Base-by-base conservation (phyloP, 2,888 invertebrate genomes). In the Epinotia bilunana region DNA sequence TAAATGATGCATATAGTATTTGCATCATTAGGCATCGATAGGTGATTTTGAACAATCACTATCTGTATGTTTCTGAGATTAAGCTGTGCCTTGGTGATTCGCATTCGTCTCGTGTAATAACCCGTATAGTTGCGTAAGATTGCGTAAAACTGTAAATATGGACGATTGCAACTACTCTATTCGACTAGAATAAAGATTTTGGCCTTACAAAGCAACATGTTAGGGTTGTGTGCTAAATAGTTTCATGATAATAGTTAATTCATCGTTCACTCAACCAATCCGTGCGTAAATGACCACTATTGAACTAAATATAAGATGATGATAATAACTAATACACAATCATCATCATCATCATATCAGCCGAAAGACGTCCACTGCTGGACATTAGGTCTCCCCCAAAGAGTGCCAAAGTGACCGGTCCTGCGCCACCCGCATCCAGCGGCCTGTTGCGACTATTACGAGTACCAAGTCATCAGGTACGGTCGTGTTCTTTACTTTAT, bases 131-230 rank as follows among this genome's bases (percentile, higher is more conserved):
- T 70, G 28, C 60, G 49, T 18, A 61, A 18, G 61, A 61, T 70
- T 61, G 46, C 28, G 60, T 70, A 18, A 61, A 70, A 23, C 23
- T 12, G n/a, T 53, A 53, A 28, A 49, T 46, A 69, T 61, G 18
- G 49, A 61, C 53, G 16, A 39, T 33, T 53, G 33, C 70, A 53
- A 28, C 20, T 20, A 43, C 16, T 23, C 9, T 55, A 39, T 61
- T 61, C 61, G 13, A 28, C 2, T 61, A 61, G 58, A 33, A 53
- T 70, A 65, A 53, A 33, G 11, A 18, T 53, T 23, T 46, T 6
- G 33, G 20, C 49, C 60, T 60, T 33, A 71, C 62, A 71, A 53
- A 62, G 53, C 23, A 28, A 39, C 20, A 68, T 39, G n/a, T n/a
- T n/a, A 68, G 11, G 16, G 3, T 13, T 33, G 46, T 60, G 46